Conservation (phyloP, 2,113 vertebrate genomes). For the Falcunculus frontatus region DNA sequence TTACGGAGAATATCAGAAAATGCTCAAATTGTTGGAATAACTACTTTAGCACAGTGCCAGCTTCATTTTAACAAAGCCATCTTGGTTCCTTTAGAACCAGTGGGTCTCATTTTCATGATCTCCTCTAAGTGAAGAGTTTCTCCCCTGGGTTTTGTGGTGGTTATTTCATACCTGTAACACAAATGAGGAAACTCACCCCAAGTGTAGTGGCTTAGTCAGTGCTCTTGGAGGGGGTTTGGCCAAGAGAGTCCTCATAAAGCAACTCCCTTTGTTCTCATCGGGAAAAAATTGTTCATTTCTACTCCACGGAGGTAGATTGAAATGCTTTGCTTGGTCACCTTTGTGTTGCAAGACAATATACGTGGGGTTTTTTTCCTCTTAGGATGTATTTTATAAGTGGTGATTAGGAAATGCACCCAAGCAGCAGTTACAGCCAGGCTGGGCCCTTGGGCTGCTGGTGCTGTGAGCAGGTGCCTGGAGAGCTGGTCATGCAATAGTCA, state of each 20-base stretch:
- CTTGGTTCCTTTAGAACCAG: neutral
- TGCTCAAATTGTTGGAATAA: neutral
- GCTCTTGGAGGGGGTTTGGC: neutral
- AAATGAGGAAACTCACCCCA: neutral
- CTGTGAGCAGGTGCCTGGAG: neutral
- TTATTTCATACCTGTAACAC: neutral
- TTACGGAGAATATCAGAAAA: neutral
- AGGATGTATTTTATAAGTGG: neutral
- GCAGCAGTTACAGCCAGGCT: neutral
- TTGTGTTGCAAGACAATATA: neutral
- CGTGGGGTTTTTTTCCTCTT: neutral
- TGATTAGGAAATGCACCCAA: neutral
- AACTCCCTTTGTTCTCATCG: neutral
- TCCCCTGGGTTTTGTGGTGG: neutral
- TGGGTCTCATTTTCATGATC: neutral
- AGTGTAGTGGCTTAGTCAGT: neutral
- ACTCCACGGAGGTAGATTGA: neutral
- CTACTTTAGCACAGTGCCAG: neutral
- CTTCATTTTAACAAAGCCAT: neutral
- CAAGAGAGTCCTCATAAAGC: neutral
- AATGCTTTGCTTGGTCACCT: neutral
- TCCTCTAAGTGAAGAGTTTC: neutral
- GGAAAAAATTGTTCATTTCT: neutral
- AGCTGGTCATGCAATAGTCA: neutral
- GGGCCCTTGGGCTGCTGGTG: neutral